Base-by-base conservation (phyloP, 2,113 vertebrate species). In the Numida meleagris region DNA sequence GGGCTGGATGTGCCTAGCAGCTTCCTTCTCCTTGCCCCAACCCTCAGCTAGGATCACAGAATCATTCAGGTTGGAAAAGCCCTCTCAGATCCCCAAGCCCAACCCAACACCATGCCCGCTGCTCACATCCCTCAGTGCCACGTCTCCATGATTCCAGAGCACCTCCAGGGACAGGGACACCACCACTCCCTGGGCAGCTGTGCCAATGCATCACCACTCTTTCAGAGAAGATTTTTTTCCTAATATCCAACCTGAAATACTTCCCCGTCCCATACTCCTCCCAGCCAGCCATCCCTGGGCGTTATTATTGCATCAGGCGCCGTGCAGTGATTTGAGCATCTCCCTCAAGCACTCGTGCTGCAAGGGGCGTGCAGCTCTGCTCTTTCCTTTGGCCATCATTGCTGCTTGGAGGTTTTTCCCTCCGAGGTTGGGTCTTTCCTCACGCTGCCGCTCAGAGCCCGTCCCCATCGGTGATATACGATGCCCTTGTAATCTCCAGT, bases 401-500 rank as follows among this genome's bases (percentile, higher is more conserved):
- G 88, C 27, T 89, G 70, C 67, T 73, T 36, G 1, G 55, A 63
- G 94, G 3, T 53, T 87, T 91, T 63, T 24, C 89, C 19, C 80
- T 18, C 74, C 4, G 23, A 89, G 89, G 31, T 12, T n/a, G 8
- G 84, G 66, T 79, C 87, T 77, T 67, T 70, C 86, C 86, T 1
- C 2, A 4, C 1, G 17, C 75, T 68, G 65, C 38, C 6, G 48
- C 1, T 90, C 36, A 3, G 87, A 86, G 82, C 93, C 82, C 8
- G 1, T 81, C 90, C n/a, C 90, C 73, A 1, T 4, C 31, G 15
- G 87, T 90, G 96, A 95, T 96, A 31, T 55, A 94, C 4, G 91
- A 93, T 57, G 95, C 89, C 91, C 89, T 63, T 48, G 82, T 89
- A 91, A 94, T 95, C 96, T 91, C 87, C 72, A 4, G 78, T 27